A percentile compares a stretch with the other conserved stretches of the same genome.
Evolutionary conservation across 2,888 invertebrate genomes (phyloP).

Genomic region (Pycnomerus fuliginosus): DNA sequence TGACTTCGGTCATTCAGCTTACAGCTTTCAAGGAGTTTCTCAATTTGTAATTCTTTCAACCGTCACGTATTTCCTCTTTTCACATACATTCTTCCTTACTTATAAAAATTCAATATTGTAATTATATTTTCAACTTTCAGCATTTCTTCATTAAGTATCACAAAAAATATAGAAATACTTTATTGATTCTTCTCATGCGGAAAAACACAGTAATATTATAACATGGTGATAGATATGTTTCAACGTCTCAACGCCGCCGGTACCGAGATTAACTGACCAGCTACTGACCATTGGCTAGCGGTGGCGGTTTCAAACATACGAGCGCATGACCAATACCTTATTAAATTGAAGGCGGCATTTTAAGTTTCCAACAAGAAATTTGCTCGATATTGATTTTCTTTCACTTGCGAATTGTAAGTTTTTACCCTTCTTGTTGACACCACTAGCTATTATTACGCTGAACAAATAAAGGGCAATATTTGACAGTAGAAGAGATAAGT

Average conservation of each 20-base stretch:
- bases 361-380: conserved; percentile 5
- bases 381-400: conserved; percentile 13
- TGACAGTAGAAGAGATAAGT: too few relatives aligned
- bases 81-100: not conserved
- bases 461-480: too few relatives aligned
- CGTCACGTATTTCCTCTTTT: not conserved
- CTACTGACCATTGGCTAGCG: conserved; percentile 21
- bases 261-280: conserved; percentile 11
- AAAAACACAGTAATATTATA: too few relatives aligned
- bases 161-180: too few relatives aligned
- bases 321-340: conserved; percentile 17
- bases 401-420: too few relatives aligned
- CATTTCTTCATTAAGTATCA: too few relatives aligned
- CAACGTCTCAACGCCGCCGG: not conserved
- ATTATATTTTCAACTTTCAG: too few relatives aligned
- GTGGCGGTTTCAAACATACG: conserved; percentile 3
- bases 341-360: conserved; percentile 7
- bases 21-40: not conserved
- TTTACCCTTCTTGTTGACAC: too few relatives aligned
- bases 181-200: too few relatives aligned
- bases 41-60: not conserved
- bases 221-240: too few relatives aligned
- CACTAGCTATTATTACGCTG: too few relatives aligned
- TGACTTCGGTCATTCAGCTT: conserved; percentile 22
- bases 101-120: not conserved